Evolutionary conservation across 2,888 invertebrate genomes (phyloP).

Genomic region (Ichneumoninae sp.): DNA sequence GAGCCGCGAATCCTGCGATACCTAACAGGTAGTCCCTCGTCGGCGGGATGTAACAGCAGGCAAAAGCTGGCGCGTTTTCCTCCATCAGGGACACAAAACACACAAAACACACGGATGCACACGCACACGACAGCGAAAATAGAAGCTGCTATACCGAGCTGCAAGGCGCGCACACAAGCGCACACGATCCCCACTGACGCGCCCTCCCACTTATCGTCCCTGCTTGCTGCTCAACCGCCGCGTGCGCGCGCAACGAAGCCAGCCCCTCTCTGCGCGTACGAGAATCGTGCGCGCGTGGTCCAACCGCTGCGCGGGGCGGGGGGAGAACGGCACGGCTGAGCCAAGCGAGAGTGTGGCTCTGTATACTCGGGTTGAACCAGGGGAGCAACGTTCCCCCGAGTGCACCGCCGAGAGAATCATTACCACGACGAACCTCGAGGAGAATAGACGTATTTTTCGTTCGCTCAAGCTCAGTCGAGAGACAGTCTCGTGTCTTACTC

Average conservation of each 20-base stretch:
- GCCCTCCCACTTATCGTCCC: slow-evolving; percentile 18
- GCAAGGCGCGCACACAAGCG: slow-evolving; percentile 11
- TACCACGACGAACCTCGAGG: slow-evolving; percentile 83
- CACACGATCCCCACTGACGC: slow-evolving; percentile 34
- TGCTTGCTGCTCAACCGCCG: slow-evolving; percentile 28
- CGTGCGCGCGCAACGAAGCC: slow-evolving; percentile 67
- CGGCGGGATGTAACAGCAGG: slow-evolving; percentile 10
- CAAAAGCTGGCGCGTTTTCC: slow-evolving; percentile 7
- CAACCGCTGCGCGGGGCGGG: slow-evolving; percentile 51
- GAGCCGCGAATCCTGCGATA: background rate
- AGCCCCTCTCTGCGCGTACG: slow-evolving; percentile 43
- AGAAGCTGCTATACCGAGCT: slow-evolving; percentile 4
- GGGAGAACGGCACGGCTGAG: background rate
- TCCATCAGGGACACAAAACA: slow-evolving; percentile 13
- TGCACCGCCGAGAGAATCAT: slow-evolving; percentile 79
- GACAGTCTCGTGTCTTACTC: slow-evolving; percentile 67
- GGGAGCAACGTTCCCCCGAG: slow-evolving; percentile 77
- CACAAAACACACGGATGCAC: background rate
- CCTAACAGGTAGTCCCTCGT: slow-evolving; percentile 21
- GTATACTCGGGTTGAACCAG: slow-evolving; percentile 70
- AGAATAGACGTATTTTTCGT: slow-evolving; percentile 82
- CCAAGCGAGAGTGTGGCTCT: slow-evolving; percentile 49
- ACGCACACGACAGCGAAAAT: background rate
- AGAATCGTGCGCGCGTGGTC: slow-evolving; percentile 59
- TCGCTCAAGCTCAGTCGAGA: slow-evolving; percentile 80